Evolutionary conservation across 2,113 vertebrate genomes (phyloP).

Genomic region (Nothobranchius kuhntae): DNA sequence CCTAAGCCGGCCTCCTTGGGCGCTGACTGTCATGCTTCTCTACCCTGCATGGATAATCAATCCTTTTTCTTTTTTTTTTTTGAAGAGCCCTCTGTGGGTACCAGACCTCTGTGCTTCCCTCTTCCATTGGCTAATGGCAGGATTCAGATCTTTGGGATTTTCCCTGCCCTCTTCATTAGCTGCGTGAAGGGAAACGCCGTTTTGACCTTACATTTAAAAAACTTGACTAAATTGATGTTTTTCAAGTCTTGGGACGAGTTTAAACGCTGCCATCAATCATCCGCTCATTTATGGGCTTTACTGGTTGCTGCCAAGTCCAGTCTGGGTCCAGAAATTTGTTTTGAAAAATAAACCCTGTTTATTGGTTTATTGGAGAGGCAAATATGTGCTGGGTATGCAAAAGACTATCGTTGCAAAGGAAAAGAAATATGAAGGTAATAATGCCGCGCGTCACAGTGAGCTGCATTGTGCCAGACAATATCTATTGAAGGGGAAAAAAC

Average conservation of each 20-base stretch:
- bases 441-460: conserved; percentile 24
- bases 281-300: neutral
- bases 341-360: conserved; percentile 21
- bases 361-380: conserved; percentile 17
- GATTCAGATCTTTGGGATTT: conserved; percentile 67
- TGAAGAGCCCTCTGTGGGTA: conserved; percentile 64
- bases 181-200: conserved; percentile 61
- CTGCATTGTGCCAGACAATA: conserved; percentile 50
- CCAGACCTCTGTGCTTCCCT: conserved; percentile 53
- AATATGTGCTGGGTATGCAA: conserved; percentile 10
- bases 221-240: conserved; percentile 5
- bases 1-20: conserved; percentile 67
- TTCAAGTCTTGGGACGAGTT: neutral
- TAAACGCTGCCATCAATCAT: neutral
- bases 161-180: conserved; percentile 64
- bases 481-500: conserved; percentile 58
- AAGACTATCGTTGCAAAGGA: neutral
- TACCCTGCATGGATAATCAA: conserved; percentile 77
- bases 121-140: conserved; percentile 55
- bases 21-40: conserved; percentile 75
- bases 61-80: conserved; percentile 48
- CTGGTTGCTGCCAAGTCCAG: conserved; percentile 19
- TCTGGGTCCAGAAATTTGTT: conserved; percentile 36
- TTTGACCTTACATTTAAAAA: conserved; percentile 60
- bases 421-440: conserved; percentile 40